Conservation (phyloP, 2,888 invertebrate genomes). For the Microplitis manilae region DNA sequence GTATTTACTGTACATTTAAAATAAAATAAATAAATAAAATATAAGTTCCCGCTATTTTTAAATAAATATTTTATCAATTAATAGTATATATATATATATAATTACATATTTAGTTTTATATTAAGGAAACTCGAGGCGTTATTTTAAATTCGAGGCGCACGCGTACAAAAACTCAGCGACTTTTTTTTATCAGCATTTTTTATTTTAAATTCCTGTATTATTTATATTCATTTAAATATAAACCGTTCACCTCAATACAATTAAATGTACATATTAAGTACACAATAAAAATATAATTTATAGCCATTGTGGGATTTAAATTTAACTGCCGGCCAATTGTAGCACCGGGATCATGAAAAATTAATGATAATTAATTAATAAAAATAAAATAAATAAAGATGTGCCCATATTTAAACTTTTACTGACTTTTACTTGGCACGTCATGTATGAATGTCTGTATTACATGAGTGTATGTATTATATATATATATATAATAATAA, state of each 20-base stretch:
- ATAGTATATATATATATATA: neutral
- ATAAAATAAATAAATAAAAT: neutral
- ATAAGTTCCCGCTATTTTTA: neutral
- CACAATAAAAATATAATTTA: neutral
- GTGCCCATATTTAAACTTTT: neutral
- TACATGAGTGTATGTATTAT: neutral
- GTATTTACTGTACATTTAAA: neutral
- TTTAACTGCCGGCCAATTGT: neutral
- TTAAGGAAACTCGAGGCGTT: neutral
- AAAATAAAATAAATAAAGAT: constrained; percentile 4
- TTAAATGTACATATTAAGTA: neutral
- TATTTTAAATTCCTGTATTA: neutral
- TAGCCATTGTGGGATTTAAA: neutral
- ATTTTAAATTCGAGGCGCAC: neutral
- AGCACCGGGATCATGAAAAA: too few species aligned
- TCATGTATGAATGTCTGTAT: neutral
- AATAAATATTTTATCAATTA: neutral
- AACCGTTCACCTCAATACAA: neutral
- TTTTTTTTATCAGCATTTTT: neutral
- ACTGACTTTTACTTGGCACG: constrained; percentile 1
- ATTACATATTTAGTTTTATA: neutral
- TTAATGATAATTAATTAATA: constrained; percentile 2
- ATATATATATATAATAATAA: neutral
- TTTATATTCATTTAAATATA: neutral
- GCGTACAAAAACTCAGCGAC: neutral